Evolutionary conservation across 2,113 vertebrate genomes (phyloP).

Genomic region (Pardalotus punctatus): DNA sequence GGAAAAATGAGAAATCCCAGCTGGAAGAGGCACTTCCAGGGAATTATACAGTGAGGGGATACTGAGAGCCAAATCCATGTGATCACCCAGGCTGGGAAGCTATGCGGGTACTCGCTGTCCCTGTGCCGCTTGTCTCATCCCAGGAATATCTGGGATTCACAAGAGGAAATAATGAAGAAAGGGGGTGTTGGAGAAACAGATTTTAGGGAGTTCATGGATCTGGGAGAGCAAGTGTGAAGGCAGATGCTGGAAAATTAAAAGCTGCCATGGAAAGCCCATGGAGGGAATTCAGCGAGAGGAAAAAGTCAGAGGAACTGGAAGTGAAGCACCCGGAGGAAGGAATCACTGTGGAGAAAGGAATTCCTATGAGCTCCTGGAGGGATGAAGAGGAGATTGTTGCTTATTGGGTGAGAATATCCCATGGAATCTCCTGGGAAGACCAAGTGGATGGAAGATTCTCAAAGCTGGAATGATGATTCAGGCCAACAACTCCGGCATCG

Average conservation of each 20-base stretch:
- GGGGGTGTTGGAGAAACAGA: background rate
- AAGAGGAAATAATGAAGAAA: background rate
- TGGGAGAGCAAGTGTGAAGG: accelerated
- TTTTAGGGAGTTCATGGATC: background rate
- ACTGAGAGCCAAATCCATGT: accelerated
- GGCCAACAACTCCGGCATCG: accelerated
- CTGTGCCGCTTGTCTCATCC: background rate
- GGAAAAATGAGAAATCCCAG: background rate
- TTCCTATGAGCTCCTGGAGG: background rate
- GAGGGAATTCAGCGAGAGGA: background rate
- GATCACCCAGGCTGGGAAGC: background rate
- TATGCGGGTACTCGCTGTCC: accelerated
- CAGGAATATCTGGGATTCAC: background rate
- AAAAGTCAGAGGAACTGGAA: background rate
- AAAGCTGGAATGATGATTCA: background rate
- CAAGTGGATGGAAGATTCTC: background rate
- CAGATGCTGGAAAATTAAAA: background rate
- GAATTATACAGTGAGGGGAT: background rate
- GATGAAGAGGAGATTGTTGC: background rate
- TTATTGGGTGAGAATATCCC: background rate
- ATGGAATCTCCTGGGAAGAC: background rate
- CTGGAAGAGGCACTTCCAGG: background rate
- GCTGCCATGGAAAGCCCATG: accelerated
- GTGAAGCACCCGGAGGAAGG: background rate
- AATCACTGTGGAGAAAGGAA: background rate